Conservation (phyloP, 2,113 vertebrate species). For the Paratilapia polleni region DNA sequence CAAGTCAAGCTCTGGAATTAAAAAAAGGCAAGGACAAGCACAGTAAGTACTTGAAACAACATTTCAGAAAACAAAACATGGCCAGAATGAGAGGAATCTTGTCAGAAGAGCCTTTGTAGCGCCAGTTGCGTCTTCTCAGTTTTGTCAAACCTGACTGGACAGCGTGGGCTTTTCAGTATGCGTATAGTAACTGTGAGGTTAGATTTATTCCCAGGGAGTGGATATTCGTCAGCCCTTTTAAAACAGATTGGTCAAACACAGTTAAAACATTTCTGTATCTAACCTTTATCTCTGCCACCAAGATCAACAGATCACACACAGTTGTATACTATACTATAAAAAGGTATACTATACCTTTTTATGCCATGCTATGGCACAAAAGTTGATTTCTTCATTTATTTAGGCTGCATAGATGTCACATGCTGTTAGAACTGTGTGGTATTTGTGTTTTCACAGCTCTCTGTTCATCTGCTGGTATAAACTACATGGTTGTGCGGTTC, state of each 20-base stretch:
- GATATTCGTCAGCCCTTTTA: too few species aligned
- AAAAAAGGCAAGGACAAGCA: neutral
- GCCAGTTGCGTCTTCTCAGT: too few species aligned
- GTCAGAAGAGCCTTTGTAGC: neutral
- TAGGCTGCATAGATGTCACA: neutral
- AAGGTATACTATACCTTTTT: neutral
- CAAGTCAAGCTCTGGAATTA: neutral
- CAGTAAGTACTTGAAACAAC: neutral
- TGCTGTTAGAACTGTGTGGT: neutral
- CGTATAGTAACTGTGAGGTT: neutral
- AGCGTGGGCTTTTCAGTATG: neutral
- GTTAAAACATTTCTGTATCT: neutral
- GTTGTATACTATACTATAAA: too few species aligned
- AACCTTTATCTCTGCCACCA: neutral
- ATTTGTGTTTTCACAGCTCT: neutral
- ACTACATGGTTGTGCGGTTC: neutral
- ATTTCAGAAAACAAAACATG: neutral
- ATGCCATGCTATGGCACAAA: neutral
- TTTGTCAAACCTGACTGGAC: neutral
- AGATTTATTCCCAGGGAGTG: too few species aligned
- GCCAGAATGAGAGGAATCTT: neutral
- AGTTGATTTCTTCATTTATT: neutral
- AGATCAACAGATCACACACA: neutral
- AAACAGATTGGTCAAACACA: too few species aligned
- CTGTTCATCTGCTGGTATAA: slow-evolving; percentile 19